Percentiles rank a stretch among this genome's conserved stretches.
Evolutionary conservation across 2,888 invertebrate species (phyloP).

Genomic region (Netelia virgata): DNA sequence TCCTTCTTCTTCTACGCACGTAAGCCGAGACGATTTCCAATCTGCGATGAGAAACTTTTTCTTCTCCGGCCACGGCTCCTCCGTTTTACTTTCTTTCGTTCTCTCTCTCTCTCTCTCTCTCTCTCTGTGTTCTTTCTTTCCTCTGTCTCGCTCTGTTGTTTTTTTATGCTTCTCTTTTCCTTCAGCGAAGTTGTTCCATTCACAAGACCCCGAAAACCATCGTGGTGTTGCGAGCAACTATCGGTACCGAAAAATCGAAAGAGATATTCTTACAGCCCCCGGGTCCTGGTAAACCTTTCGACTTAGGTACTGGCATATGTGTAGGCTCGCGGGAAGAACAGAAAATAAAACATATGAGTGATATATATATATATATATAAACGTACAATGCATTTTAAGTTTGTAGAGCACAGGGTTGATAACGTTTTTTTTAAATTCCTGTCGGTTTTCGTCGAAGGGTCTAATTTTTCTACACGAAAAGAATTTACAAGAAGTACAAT

Average conservation of each 20-base stretch:
- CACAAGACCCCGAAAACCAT: constrained; percentile 50
- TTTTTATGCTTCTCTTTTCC: constrained; percentile 27
- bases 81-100: constrained; percentile 25
- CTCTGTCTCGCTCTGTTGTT: constrained; percentile 14
- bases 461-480: too few species aligned
- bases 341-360: constrained; percentile 19
- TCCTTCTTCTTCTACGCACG: constrained; percentile 24
- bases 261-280: constrained; percentile 17
- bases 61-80: constrained; percentile 9
- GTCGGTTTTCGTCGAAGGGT: too few species aligned
- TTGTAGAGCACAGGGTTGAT: background rate
- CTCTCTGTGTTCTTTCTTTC: constrained; percentile 17
- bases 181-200: constrained; percentile 41
- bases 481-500: too few species aligned
- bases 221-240: constrained; percentile 37
- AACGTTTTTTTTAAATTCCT: too few species aligned
- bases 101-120: constrained; percentile 14
- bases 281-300: background rate
- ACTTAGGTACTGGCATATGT: background rate
- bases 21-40: constrained; percentile 60
- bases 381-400: background rate
- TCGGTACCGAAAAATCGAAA: constrained; percentile 53
- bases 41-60: constrained; percentile 62
- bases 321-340: constrained; percentile 6
- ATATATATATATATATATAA: background rate